Evolutionary conservation across 2,113 vertebrate species (phyloP).

Genomic region (Corydoras sp.): DNA sequence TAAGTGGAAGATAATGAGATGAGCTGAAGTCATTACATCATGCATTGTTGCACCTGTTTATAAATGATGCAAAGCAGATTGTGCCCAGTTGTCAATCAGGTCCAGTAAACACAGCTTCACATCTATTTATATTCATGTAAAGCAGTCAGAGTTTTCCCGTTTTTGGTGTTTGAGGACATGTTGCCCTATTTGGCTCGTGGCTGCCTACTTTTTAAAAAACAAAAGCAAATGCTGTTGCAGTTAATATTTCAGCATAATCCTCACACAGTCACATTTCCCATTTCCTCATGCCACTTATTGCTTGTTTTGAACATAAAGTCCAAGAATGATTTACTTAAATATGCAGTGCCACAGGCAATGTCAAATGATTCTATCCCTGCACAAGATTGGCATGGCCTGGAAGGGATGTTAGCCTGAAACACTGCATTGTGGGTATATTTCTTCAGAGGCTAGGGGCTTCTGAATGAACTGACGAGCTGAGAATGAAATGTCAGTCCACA

Average conservation of each 20-base stretch:
- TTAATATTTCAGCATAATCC: slow-evolving; percentile 36
- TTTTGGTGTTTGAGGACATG: neutral
- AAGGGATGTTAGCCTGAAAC: slow-evolving; percentile 62
- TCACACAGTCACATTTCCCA: slow-evolving; percentile 45
- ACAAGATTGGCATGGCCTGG: slow-evolving; percentile 61
- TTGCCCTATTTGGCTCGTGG: neutral
- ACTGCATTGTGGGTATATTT: slow-evolving; percentile 60
- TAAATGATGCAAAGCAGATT: slow-evolving; percentile 1
- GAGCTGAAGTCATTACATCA: slow-evolving; percentile 3
- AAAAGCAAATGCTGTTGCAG: slow-evolving; percentile 5
- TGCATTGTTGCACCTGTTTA: slow-evolving; percentile 17
- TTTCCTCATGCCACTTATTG: slow-evolving; percentile 46
- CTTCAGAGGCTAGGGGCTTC: slow-evolving; percentile 40
- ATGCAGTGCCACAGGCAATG: slow-evolving; percentile 61
- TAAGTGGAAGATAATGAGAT: too few species aligned
- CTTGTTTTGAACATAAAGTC: slow-evolving; percentile 46
- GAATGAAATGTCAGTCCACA: slow-evolving; percentile 55
- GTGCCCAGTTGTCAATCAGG: neutral
- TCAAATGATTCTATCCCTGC: slow-evolving; percentile 60
- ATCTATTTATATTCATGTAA: slow-evolving; percentile 14
- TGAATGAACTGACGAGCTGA: slow-evolving; percentile 52
- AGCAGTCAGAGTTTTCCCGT: neutral
- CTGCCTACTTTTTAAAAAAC: slow-evolving; percentile 13
- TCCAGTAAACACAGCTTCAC: neutral
- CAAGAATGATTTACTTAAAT: slow-evolving; percentile 61